Evolutionary conservation across 1,140 invertebrate genomes (phyloP).

Genomic region (Drosophila ercepeae): DNA sequence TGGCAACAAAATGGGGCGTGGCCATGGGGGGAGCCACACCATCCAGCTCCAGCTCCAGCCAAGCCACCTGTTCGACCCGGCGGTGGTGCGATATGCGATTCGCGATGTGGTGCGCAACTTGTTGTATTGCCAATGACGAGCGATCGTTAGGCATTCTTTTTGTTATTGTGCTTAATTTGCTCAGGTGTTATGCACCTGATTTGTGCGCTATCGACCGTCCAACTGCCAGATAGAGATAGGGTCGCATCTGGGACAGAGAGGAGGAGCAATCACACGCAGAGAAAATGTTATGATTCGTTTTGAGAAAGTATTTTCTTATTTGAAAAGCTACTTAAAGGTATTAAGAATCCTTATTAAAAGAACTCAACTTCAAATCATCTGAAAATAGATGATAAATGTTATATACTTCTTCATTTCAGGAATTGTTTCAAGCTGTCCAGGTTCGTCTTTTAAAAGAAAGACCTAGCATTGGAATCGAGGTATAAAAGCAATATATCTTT

Average conservation of each 20-base stretch:
- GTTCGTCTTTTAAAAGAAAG: no score
- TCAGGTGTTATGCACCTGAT: conserved; percentile 80
- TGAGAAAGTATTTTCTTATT: not conserved
- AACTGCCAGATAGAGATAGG: conserved; percentile 50
- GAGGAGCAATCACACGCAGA: conserved; percentile 3
- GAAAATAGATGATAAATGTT: no score
- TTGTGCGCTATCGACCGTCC: conserved; percentile 69
- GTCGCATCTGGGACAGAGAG: conserved; percentile 24
- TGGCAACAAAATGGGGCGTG: conserved; percentile 49
- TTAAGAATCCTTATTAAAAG: no score
- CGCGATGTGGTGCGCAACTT: conserved; percentile 29
- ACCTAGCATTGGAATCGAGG: no score
- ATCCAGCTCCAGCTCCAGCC: conserved; percentile 3
- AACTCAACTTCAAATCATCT: no score
- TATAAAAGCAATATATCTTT: no score
- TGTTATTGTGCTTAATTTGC: conserved; percentile 65
- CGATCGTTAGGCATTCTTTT: conserved; percentile 60
- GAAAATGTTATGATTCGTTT: not conserved
- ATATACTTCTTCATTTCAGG: no score
- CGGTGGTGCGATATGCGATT: conserved; percentile 28
- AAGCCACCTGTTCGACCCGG: conserved; percentile 53
- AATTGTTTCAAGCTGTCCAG: no score
- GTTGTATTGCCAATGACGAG: conserved; percentile 66
- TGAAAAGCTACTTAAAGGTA: no score
- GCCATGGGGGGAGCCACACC: conserved; percentile 30